Percentiles rank a stretch among this genome's conserved stretches.
These are phyloP conservation scores for Cheirogaleus major DNA, from an alignment of 2,797 vertebrate genomes.

Conservation along the genomic window DNA sequence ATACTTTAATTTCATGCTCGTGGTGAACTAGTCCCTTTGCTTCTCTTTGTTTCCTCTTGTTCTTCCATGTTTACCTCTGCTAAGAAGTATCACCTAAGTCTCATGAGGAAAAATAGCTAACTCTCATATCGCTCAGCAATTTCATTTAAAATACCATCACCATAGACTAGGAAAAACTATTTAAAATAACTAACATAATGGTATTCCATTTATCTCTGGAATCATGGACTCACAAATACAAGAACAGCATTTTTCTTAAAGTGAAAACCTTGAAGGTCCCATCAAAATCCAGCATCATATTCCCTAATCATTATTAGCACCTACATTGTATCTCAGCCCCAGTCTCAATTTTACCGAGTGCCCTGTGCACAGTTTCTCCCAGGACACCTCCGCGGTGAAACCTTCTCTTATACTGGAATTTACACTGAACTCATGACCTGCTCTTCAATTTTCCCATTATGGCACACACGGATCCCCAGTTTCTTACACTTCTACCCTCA, in stretches of 20 bases:
- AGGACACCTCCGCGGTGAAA: neutral
- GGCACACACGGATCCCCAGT: neutral
- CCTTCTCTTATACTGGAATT: neutral
- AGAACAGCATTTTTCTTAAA: neutral
- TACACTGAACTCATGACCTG: neutral
- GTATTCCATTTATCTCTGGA: neutral
- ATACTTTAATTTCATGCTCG: neutral
- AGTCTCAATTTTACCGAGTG: neutral
- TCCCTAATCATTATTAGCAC: neutral
- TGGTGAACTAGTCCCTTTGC: neutral
- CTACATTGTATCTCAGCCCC: neutral
- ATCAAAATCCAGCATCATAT: neutral
- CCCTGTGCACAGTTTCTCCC: neutral
- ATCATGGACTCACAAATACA: neutral
- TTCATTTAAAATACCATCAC: neutral
- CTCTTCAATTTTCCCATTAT: neutral
- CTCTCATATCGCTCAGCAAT: neutral
- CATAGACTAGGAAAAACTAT: neutral
- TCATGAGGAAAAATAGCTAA: neutral
- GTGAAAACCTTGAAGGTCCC: neutral
- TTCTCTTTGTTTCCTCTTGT: neutral
- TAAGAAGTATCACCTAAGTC: neutral
- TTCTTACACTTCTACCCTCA: neutral
- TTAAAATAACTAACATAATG: neutral
- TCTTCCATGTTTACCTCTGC: neutral